Percentiles rank a stretch among this genome's conserved stretches.
phyloP scores from a whole-genome alignment of 1,140 invertebrate genomes.

The Drosophila leontia region DNA sequence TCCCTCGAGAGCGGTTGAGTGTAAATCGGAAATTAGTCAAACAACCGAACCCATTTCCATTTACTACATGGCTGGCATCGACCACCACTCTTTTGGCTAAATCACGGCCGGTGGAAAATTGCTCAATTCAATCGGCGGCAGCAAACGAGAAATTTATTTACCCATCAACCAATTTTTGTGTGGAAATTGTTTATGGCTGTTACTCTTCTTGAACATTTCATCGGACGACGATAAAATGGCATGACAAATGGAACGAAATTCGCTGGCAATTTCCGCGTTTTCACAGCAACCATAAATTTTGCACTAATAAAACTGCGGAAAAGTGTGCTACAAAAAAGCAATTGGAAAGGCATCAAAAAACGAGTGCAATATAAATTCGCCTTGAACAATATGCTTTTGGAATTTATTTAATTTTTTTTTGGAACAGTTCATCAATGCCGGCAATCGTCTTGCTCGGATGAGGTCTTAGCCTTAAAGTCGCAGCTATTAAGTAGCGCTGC shows the following conservation, averaged over 20 bases:
- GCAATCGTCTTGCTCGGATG: not conserved
- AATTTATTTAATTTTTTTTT: not conserved
- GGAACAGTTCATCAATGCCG: slow-evolving; percentile 5
- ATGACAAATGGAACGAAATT: slow-evolving; percentile 42
- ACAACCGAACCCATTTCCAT: slow-evolving; percentile 7
- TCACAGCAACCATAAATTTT: slow-evolving; percentile 32
- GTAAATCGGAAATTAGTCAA: slow-evolving; percentile 33
- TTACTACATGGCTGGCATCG: slow-evolving; percentile 4
- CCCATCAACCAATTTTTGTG: slow-evolving; percentile 27
- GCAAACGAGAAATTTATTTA: slow-evolving; percentile 34
- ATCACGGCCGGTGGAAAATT: slow-evolving; percentile 20
- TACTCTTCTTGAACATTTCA: slow-evolving; percentile 31
- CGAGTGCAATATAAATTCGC: slow-evolving; percentile 43
- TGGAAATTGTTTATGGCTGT: slow-evolving; percentile 35
- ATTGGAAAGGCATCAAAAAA: slow-evolving; percentile 39
- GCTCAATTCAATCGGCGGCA: slow-evolving; percentile 27
- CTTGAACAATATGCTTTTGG: slow-evolving; percentile 11
- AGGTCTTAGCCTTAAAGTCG: slow-evolving; percentile 24
- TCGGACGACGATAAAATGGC: slow-evolving; percentile 28
- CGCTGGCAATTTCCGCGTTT: slow-evolving; percentile 40
- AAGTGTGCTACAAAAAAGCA: slow-evolving; percentile 36
- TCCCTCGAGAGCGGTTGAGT: slow-evolving; percentile 12
- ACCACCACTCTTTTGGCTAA: slow-evolving; percentile 15
- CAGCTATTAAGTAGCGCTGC: slow-evolving; percentile 48
- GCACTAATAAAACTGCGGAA: slow-evolving; percentile 46